Percentiles rank a stretch among this genome's conserved stretches.
These are phyloP conservation scores for Nemoura dubitans DNA, from an alignment of 2,888 invertebrate genomes.

Conservation along the genomic window DNA sequence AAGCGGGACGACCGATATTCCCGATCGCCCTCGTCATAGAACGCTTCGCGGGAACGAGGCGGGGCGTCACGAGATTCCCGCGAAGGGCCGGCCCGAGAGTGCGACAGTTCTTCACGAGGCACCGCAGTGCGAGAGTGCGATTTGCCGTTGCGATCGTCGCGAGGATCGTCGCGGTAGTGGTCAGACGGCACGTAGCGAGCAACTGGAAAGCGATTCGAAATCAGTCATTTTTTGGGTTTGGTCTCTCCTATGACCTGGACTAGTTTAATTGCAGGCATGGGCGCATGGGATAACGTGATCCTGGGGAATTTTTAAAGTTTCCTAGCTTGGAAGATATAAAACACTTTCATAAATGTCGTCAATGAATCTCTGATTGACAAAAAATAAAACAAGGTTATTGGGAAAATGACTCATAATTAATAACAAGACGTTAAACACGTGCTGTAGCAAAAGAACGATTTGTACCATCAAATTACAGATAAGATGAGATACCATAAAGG, in stretches of 20 bases:
- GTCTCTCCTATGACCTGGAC: not conserved
- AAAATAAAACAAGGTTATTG: too few species aligned
- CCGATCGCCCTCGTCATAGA: not conserved
- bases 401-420: too few species aligned
- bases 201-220: not conserved
- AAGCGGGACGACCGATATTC: not conserved
- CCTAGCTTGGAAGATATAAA: too few species aligned
- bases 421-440: too few species aligned
- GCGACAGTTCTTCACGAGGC: not conserved
- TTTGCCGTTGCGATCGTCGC: not conserved
- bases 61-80: not conserved
- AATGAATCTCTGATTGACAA: too few species aligned
- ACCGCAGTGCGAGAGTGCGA: not conserved
- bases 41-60: not conserved
- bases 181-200: constrained; percentile 13
- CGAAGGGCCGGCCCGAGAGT: not conserved
- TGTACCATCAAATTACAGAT: too few species aligned
- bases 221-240: too few species aligned
- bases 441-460: too few species aligned
- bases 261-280: not conserved
- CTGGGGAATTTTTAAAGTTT: too few species aligned
- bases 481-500: too few species aligned
- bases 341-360: too few species aligned
- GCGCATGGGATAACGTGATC: too few species aligned
- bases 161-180: not conserved